phyloP scores from a whole-genome alignment of 2,888 invertebrate species.

The Pachliopta kotzebuea region DNA sequence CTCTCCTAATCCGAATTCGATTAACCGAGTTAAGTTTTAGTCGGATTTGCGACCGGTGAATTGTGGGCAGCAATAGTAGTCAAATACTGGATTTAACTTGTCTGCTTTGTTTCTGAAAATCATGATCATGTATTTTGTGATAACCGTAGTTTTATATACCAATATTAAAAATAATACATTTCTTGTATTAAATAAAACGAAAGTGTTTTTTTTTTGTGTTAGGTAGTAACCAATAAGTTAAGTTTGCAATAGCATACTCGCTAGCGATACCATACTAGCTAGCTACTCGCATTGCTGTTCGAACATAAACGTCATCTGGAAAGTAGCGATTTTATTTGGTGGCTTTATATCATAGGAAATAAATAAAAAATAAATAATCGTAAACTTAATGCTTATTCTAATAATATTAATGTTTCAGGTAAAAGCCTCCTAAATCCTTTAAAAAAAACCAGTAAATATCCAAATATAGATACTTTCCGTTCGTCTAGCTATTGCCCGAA shows the following conservation, averaged over 20 bases:
- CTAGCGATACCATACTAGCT: too few species aligned
- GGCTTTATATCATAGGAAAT: too few species aligned
- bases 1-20: slow-evolving; percentile 28
- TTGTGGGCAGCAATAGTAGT: slow-evolving; percentile 19
- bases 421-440: too few species aligned
- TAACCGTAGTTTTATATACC: not conserved
- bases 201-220: too few species aligned
- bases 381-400: too few species aligned
- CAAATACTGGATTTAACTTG: slow-evolving; percentile 19
- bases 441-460: not conserved
- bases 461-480: not conserved
- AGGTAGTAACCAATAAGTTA: too few species aligned
- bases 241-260: too few species aligned
- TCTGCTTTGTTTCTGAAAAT: not conserved
- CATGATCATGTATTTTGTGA: not conserved
- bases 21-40: slow-evolving; percentile 27
- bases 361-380: too few species aligned
- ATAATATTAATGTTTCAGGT: too few species aligned
- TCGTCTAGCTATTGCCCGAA: slow-evolving; percentile 1
- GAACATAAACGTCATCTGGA: not conserved
- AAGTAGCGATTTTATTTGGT: too few species aligned
- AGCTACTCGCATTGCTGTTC: not conserved
- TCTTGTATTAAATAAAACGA: too few species aligned
- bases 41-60: slow-evolving; percentile 23
- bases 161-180: not conserved